phyloP scores from a whole-genome alignment of 2,888 invertebrate species.

The Eristalinus sepulchralis region DNA sequence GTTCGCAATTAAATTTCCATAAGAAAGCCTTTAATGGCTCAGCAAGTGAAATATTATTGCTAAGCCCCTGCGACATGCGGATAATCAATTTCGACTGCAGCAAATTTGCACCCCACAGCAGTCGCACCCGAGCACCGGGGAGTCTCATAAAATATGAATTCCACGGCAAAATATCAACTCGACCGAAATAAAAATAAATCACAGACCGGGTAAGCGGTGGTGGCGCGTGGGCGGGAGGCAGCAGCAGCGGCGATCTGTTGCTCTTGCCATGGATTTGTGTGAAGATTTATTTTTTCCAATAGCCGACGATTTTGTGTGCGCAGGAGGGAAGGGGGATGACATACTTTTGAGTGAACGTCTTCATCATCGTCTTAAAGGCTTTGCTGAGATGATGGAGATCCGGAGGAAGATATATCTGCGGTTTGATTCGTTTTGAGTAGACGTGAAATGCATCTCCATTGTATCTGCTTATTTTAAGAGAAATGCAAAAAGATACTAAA shows the following conservation, averaged over 20 bases:
- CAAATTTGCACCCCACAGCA: conserved; percentile 21
- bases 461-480: too few relatives aligned
- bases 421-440: too few relatives aligned
- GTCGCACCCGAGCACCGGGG: neutral
- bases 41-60: conserved; percentile 12
- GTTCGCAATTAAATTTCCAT: neutral
- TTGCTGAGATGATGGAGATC: neutral
- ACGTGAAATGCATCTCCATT: too few relatives aligned
- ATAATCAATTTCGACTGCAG: conserved; percentile 31
- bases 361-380: neutral
- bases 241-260: neutral
- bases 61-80: neutral
- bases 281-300: neutral
- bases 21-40: neutral
- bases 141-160: conserved; percentile 7
- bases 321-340: too few relatives aligned
- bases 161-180: neutral
- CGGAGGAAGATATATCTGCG: too few relatives aligned
- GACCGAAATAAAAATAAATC: conserved; percentile 29
- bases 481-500: too few relatives aligned
- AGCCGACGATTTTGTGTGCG: neutral
- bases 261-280: neutral
- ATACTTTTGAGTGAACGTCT: neutral
- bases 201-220: neutral
- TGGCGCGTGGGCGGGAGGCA: too few relatives aligned